phyloP scores from a whole-genome alignment of 1,140 invertebrate species.

The Hyles euphorbiae region DNA sequence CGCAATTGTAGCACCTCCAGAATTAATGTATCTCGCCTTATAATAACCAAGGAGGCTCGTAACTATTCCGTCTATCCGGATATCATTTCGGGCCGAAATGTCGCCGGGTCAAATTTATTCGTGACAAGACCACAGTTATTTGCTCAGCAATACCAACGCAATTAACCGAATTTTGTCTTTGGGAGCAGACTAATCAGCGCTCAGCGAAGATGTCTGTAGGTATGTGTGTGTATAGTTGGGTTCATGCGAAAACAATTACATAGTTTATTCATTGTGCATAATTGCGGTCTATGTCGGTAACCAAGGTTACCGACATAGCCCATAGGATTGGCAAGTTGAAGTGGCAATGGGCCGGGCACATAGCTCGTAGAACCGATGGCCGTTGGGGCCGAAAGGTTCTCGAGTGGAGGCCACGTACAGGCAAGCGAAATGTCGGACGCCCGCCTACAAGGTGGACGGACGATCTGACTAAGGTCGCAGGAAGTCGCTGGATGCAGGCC shows the following conservation, averaged over 20 bases:
- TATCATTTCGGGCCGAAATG: slow-evolving; percentile 5
- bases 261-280: no score
- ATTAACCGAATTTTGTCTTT: slow-evolving; percentile 24
- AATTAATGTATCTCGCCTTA: slow-evolving; percentile 48
- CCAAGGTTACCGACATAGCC: no score
- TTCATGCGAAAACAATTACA: background rate
- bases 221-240: background rate
- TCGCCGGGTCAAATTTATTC: slow-evolving; percentile 23
- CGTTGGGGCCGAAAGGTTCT: no score
- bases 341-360: no score
- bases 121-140: slow-evolving; percentile 21
- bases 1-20: slow-evolving; percentile 47
- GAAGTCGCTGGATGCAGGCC: no score
- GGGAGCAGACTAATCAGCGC: slow-evolving; percentile 12
- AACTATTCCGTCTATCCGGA: background rate
- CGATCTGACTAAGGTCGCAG: no score
- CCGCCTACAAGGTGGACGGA: no score
- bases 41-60: slow-evolving; percentile 27
- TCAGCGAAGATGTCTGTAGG: slow-evolving; percentile 8
- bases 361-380: no score
- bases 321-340: no score
- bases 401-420: no score
- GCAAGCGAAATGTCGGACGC: no score
- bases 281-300: no score
- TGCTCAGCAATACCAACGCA: slow-evolving; percentile 13